Evolutionary conservation across 2,113 vertebrate genomes (phyloP), one percentile per base, ranked within the genome.

Genomic region (Rattus rattus): DNA sequence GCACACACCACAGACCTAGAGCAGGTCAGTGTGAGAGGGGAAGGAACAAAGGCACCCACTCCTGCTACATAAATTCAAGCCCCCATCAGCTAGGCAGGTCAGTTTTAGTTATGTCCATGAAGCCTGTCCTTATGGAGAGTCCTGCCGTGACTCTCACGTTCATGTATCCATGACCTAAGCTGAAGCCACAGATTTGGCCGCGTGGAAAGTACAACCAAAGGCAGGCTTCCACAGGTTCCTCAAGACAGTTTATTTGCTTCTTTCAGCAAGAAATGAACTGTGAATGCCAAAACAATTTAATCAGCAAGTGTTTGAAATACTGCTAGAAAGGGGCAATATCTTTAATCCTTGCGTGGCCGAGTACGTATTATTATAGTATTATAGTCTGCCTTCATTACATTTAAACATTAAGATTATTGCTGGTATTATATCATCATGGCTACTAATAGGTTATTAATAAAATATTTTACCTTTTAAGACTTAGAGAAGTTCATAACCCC

Each of bases 91-190:
- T 94, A 96, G 96, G 94, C 83, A 96, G 72, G 96, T 92, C 94
- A 90, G 92, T 94, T 97, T 94, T 95, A 92, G 95, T 97, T 96
- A 94, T 90, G 93, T 92, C 94, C 93, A 98, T 90, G 95, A 86
- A 73, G 52, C 75, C 90, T 70, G 83, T 93, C 85, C 75, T 97
- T 93, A 92, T 94, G 97, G 98, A 98, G 61, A 97, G 85, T 87
- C 80, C 92, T 97, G 90, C 73, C 97, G 87, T 92, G 94, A 98
- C 96, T 98, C 97, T 96, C 65, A 98, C 96, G 97, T 95, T 98
- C 98, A 98, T 98, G 96, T 94, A 87, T 93, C 79, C 96, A 85
- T 88, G 95, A 97, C 92, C 92, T 97, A 97, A 98, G 96, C n/a
- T 84, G 97, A 98, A 95, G 97, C 97, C 97, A 98, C 92, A 87